Conservation (phyloP, 2,888 invertebrate species). For the Anarsia innoxiella region DNA sequence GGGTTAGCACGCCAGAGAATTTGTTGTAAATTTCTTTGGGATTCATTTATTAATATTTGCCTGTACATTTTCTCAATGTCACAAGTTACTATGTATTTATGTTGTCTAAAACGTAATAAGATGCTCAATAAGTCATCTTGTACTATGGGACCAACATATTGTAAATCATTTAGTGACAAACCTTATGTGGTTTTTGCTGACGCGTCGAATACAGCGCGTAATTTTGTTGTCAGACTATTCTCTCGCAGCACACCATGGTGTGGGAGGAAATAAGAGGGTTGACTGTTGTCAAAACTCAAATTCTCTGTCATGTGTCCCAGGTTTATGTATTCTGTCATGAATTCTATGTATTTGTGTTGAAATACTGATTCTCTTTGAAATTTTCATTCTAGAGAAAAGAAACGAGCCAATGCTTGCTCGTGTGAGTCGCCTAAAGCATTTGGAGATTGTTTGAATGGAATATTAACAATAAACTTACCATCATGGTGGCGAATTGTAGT, state of each 20-base stretch:
- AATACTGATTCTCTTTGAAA: slow-evolving; percentile 5
- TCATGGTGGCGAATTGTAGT: background rate
- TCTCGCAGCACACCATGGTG: slow-evolving; percentile 8
- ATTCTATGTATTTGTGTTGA: slow-evolving; percentile 5
- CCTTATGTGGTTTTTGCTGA: background rate
- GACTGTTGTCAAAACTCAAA: background rate
- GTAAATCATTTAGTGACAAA: slow-evolving; percentile 1
- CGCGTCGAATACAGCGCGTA: background rate
- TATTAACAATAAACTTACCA: slow-evolving; percentile 10
- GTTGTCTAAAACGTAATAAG: background rate
- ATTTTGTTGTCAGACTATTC: slow-evolving; percentile 4
- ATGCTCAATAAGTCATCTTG: slow-evolving; percentile 1
- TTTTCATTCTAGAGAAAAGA: slow-evolving; percentile 11
- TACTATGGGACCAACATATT: background rate
- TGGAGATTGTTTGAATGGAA: slow-evolving; percentile 11
- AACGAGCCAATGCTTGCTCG: slow-evolving; percentile 3
- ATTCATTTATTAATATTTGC: background rate
- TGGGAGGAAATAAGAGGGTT: slow-evolving; percentile 5
- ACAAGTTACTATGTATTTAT: background rate
- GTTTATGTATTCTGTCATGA: slow-evolving; percentile 9
- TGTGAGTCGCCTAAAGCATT: slow-evolving; percentile 11
- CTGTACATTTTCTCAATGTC: slow-evolving; percentile 6
- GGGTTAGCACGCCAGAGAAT: background rate
- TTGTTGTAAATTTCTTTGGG: slow-evolving; percentile 6
- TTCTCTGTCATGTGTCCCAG: slow-evolving; percentile 10